phyloP scores from a whole-genome alignment of 2,113 vertebrate genomes.

The Sinosuthora webbiana region DNA sequence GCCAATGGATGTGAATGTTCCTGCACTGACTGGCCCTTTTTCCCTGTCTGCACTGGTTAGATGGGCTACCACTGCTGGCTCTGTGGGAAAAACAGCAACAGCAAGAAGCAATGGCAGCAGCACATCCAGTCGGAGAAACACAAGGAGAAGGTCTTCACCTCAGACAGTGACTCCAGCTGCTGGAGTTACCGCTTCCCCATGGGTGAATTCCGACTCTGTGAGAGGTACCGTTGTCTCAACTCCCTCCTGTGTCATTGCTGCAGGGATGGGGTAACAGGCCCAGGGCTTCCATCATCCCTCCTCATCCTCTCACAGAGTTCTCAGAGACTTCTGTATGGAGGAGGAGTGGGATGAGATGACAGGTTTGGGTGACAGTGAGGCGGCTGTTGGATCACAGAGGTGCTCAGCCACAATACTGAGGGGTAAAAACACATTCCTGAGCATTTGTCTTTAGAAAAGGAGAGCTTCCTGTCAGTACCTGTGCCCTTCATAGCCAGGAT shows the following conservation, averaged over 20 bases:
- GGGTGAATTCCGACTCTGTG: conserved; percentile 81
- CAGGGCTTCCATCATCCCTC: neutral
- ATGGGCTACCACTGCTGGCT: conserved; percentile 89
- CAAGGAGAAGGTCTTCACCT: conserved; percentile 93
- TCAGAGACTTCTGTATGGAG: neutral
- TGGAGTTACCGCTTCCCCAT: conserved; percentile 94
- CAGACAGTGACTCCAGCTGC: conserved; percentile 85
- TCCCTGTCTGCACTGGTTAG: conserved; percentile 56
- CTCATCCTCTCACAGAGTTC: neutral
- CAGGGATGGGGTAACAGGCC: neutral
- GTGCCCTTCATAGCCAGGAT: neutral
- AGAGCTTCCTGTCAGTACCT: neutral
- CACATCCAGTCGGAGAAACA: conserved; percentile 94
- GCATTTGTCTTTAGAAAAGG: neutral
- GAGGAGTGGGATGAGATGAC: neutral
- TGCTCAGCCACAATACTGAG: neutral
- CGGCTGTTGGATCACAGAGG: neutral
- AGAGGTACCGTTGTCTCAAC: conserved; percentile 66
- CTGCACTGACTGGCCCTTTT: neutral
- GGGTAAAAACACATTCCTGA: neutral
- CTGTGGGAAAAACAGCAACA: conserved; percentile 93
- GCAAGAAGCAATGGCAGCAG: conserved; percentile 95
- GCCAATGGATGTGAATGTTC: neutral
- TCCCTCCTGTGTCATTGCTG: neutral
- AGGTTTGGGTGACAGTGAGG: neutral